A percentile compares a stretch with the other conserved stretches of the same genome.
phyloP scores from a whole-genome alignment of 2,888 invertebrate species.

The Standfussiana lucernea region DNA sequence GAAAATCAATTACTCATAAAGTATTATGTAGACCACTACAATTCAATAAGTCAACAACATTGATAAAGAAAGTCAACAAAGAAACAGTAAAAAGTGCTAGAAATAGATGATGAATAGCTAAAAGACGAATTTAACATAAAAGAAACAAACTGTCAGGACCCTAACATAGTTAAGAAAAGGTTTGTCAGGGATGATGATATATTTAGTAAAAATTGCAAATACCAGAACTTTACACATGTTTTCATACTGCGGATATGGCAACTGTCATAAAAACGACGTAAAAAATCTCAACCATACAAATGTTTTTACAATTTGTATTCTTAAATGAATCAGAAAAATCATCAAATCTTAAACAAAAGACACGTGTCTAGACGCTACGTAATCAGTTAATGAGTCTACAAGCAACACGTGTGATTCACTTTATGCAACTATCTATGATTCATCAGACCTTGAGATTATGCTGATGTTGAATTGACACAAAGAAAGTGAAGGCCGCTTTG shows the following conservation, averaged over 20 bases:
- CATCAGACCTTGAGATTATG: constrained; percentile 56
- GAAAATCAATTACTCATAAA: constrained; percentile 20
- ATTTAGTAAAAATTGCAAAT: too few relatives aligned
- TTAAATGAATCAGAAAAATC: constrained; percentile 36
- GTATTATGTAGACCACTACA: not conserved
- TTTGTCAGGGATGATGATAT: not conserved
- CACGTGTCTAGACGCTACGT: constrained; percentile 59
- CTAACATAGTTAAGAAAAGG: not conserved
- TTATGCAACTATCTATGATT: constrained; percentile 64
- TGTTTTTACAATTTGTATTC: not conserved
- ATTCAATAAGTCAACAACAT: not conserved
- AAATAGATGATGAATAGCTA: not conserved
- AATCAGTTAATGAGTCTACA: constrained; percentile 47
- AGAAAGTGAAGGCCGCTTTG: constrained; percentile 60
- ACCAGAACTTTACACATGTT: not conserved
- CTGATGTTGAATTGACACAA: constrained; percentile 51
- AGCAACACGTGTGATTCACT: constrained; percentile 59
- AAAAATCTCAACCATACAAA: not conserved
- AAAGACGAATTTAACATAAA: too few relatives aligned
- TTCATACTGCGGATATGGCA: not conserved
- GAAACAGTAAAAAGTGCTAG: not conserved
- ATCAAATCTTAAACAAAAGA: constrained; percentile 30
- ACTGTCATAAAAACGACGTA: too few relatives aligned
- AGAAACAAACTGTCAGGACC: not conserved
- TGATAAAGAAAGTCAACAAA: not conserved